A percentile compares a stretch with the other conserved stretches of the same genome.
These are phyloP conservation scores for Camponotus vicinus DNA, from an alignment of 1,140 invertebrate genomes.

Conservation along the genomic window DNA sequence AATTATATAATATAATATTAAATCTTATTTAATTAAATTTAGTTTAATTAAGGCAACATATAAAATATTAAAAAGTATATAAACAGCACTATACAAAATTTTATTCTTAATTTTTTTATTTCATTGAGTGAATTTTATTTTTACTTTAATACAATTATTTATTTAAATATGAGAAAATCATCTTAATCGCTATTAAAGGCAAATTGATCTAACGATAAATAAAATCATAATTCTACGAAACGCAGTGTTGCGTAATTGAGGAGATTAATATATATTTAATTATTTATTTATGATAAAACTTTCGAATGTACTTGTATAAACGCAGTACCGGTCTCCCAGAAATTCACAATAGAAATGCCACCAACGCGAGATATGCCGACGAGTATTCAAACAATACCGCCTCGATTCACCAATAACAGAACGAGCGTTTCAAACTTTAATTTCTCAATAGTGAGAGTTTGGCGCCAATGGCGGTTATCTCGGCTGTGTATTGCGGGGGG, in stretches of 20 bases:
- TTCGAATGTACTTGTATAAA: background rate
- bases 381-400: background rate
- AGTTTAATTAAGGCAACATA: background rate
- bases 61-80: background rate
- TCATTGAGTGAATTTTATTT: background rate
- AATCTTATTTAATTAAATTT: background rate
- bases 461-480: slow-evolving; percentile 34
- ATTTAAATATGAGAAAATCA: no score
- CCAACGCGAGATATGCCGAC: background rate
- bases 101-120: background rate
- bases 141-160: background rate
- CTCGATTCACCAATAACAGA: background rate
- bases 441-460: slow-evolving; percentile 46
- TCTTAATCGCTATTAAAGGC: no score
- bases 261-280: background rate
- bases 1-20: background rate
- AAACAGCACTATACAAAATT: background rate
- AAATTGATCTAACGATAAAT: no score
- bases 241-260: background rate
- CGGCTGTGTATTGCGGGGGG: slow-evolving; percentile 6
- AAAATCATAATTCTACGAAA: slow-evolving; percentile 1
- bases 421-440: slow-evolving; percentile 27
- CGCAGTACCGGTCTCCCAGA: background rate
- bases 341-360: slow-evolving; percentile 16
- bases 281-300: background rate